A percentile compares a stretch with the other conserved stretches of the same genome.
Conservation (phyloP, 1,140 invertebrate species). For the Orchesella cincta region DNA sequence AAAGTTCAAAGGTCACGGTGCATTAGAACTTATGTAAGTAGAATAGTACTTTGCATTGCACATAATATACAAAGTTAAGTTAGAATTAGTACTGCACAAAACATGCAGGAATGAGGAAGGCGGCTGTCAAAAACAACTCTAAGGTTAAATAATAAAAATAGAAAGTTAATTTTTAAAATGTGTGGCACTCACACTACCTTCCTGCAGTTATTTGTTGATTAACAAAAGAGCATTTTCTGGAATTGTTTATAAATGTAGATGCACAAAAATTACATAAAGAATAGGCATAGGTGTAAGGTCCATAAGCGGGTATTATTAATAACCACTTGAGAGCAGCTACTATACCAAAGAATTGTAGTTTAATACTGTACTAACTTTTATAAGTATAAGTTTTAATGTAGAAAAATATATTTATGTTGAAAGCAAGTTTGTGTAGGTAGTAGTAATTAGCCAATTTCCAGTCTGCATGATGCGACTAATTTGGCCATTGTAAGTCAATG, state of each 20-base stretch:
- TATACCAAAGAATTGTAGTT: conserved; percentile 22
- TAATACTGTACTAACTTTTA: background rate
- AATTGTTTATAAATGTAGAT: background rate
- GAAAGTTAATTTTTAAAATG: too few relatives aligned
- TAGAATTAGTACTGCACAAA: too few relatives aligned
- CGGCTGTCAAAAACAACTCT: too few relatives aligned
- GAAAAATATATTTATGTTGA: too few relatives aligned
- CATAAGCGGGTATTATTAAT: background rate
- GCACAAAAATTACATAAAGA: background rate
- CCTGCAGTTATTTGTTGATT: background rate
- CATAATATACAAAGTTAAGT: too few relatives aligned
- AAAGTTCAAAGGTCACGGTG: conserved; percentile 40
- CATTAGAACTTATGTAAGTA: conserved; percentile 25
- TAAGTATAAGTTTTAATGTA: background rate
- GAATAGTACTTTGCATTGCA: too few relatives aligned
- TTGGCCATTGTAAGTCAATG: background rate
- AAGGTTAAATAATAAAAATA: too few relatives aligned
- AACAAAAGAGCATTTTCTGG: background rate
- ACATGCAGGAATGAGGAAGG: too few relatives aligned
- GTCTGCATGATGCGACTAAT: background rate
- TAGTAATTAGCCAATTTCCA: background rate
- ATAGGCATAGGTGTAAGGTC: background rate
- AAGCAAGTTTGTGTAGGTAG: too few relatives aligned
- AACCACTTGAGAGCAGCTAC: conserved; percentile 13
- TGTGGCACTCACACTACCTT: too few relatives aligned